A percentile compares a stretch with the other conserved stretches of the same genome.
phyloP scores from a whole-genome alignment of 2,113 vertebrate genomes.

The Saccopteryx bilineata region DNA sequence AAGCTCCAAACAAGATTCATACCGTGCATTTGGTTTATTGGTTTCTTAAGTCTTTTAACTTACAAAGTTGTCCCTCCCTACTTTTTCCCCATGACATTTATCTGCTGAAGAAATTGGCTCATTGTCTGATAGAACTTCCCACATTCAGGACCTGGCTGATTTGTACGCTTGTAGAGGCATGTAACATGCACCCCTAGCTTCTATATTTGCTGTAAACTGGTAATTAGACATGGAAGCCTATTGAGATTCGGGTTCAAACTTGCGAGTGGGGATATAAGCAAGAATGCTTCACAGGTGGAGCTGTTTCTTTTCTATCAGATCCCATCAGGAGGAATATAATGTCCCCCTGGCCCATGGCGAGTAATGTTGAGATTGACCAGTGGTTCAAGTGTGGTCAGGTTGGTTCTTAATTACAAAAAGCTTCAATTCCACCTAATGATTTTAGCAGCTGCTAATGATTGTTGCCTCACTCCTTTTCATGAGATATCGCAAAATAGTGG shows the following conservation, averaged over 20 bases:
- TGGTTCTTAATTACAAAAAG: slow-evolving; percentile 12
- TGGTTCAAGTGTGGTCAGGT: not conserved
- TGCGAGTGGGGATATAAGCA: not conserved
- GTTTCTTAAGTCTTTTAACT: not conserved
- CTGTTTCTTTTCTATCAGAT: slow-evolving; percentile 15
- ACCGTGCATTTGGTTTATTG: not conserved
- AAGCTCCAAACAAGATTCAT: slow-evolving; percentile 34
- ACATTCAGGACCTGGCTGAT: not conserved
- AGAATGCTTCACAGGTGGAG: not conserved
- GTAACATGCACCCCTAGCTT: not conserved
- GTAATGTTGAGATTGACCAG: not conserved
- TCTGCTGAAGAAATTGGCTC: not conserved
- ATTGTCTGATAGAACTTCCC: not conserved
- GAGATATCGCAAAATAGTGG: not conserved
- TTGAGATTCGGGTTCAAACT: not conserved
- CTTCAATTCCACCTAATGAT: not conserved
- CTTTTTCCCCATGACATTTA: not conserved
- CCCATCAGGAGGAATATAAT: not conserved
- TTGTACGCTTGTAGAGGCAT: not conserved
- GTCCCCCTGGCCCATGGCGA: not conserved
- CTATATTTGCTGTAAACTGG: not conserved
- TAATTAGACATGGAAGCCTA: not conserved
- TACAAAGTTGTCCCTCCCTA: not conserved
- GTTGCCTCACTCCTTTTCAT: not conserved
- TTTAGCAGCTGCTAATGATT: not conserved